Evolutionary conservation across 2,113 vertebrate genomes (phyloP).

Genomic region (Tretioscincus oriximinensis): DNA sequence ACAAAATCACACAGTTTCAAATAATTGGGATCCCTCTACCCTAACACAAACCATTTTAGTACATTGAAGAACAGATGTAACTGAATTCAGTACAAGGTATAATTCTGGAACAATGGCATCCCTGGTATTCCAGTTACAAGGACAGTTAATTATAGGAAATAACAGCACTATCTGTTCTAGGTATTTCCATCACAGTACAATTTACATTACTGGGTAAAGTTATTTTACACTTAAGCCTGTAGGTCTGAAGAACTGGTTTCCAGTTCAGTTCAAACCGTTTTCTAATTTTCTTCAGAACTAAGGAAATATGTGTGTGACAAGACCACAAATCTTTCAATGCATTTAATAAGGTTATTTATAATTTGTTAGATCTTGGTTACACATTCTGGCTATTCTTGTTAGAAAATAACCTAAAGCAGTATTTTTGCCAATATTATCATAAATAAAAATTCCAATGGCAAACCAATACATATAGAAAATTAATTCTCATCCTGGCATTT

Average conservation of each 20-base stretch:
- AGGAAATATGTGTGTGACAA: no score
- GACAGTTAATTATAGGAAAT: conserved; percentile 25
- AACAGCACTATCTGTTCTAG: conserved; percentile 32
- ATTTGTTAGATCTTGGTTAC: not conserved
- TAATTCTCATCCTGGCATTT: not conserved
- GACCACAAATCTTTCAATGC: not conserved
- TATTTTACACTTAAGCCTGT: not conserved
- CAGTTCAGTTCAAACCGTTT: no score
- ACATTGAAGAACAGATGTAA: conserved; percentile 31
- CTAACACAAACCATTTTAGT: conserved; percentile 12
- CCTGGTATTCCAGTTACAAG: conserved; percentile 33
- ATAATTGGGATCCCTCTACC: conserved; percentile 23
- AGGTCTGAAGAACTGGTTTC: conserved; percentile 5
- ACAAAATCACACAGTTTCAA: conserved; percentile 47
- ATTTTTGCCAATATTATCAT: not conserved
- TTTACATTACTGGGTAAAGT: conserved; percentile 22
- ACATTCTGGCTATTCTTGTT: not conserved
- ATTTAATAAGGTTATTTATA: not conserved
- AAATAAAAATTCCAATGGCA: not conserved
- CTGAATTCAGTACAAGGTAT: conserved; percentile 32
- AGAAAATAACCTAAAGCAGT: not conserved
- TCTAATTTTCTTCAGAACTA: no score
- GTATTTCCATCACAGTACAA: not conserved
- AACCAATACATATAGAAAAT: not conserved
- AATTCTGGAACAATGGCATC: conserved; percentile 7